A percentile compares a stretch with the other conserved stretches of the same genome.
phyloP scores from a whole-genome alignment of 2,113 vertebrate genomes.

The Caretta caretta region DNA sequence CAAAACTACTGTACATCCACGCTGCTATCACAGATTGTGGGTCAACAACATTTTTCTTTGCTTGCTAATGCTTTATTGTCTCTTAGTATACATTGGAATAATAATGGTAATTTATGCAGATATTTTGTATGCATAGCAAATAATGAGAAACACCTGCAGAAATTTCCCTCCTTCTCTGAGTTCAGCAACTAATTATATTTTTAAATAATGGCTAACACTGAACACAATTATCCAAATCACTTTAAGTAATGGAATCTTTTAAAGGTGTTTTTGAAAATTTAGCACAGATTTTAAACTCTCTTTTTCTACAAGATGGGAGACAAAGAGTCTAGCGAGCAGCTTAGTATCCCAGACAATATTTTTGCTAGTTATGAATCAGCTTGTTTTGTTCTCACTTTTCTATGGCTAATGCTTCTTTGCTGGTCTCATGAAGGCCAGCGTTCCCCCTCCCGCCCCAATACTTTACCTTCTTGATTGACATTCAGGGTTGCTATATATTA shows the following conservation, averaged over 20 bases:
- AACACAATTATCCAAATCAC: constrained; percentile 94
- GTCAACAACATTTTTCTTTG: constrained; percentile 88
- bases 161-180: constrained; percentile 90
- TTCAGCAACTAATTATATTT: constrained; percentile 97
- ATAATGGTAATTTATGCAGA: constrained; percentile 92
- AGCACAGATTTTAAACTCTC: constrained; percentile 84
- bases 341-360: constrained; percentile 68
- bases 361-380: constrained; percentile 59
- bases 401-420: not conserved
- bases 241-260: constrained; percentile 95
- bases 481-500: not conserved
- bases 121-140: constrained; percentile 90
- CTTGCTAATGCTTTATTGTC: constrained; percentile 89
- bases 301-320: constrained; percentile 72
- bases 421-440: not conserved
- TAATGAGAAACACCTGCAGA: constrained; percentile 94
- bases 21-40: constrained; percentile 87
- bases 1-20: constrained; percentile 82
- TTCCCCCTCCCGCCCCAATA: constrained; percentile 13
- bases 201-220: constrained; percentile 96
- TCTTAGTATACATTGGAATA: constrained; percentile 88
- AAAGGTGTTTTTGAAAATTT: constrained; percentile 89
- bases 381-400: not conserved
- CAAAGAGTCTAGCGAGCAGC: constrained; percentile 74
- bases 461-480: constrained; percentile 13